phyloP scores from a whole-genome alignment of 2,113 vertebrate species.

The Anser cygnoides region DNA sequence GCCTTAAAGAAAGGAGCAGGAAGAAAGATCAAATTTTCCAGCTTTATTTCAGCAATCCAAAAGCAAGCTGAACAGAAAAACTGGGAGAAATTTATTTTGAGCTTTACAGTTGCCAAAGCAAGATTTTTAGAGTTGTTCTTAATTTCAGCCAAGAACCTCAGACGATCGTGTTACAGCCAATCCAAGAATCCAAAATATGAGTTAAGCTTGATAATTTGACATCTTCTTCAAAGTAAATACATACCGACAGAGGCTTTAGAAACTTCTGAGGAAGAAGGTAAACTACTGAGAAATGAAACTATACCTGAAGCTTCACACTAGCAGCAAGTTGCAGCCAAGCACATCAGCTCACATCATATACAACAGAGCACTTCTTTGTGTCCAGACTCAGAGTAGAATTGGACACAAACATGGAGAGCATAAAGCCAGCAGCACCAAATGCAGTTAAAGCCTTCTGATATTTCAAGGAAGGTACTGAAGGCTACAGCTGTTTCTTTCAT shows the following conservation, averaged over 20 bases:
- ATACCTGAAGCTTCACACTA: background rate
- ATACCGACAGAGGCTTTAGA: background rate
- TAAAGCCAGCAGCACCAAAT: background rate
- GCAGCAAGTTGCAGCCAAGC: background rate
- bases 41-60: background rate
- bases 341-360: background rate
- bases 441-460: background rate
- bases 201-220: background rate
- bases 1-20: constrained; percentile 47
- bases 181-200: fast-evolving
- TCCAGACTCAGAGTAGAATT: background rate
- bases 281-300: background rate
- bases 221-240: background rate
- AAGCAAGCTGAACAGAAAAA: background rate
- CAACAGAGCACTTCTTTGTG: no score
- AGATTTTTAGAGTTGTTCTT: background rate
- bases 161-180: background rate
- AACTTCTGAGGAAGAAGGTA: background rate
- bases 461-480: background rate
- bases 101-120: background rate
- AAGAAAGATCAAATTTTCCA: background rate
- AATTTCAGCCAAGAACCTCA: background rate
- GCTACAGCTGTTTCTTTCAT: background rate
- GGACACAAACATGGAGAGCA: fast-evolving
- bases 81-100: background rate